These are phyloP conservation scores for Holotrichia oblita DNA, from an alignment of 1,140 invertebrate genomes.

Conservation along the genomic window DNA sequence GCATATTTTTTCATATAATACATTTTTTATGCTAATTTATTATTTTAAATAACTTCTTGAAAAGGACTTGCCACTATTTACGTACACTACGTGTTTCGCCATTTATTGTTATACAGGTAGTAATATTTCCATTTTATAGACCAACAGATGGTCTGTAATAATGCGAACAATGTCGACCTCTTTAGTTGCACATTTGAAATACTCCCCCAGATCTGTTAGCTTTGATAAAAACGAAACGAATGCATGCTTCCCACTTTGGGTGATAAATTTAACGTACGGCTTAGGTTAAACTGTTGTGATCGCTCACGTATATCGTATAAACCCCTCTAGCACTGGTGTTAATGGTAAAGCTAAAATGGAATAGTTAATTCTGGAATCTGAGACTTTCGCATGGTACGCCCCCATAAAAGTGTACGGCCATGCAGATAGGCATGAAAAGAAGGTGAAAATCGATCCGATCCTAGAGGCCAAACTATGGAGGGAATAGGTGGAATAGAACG, in stretches of 20 bases:
- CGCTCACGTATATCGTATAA: not conserved
- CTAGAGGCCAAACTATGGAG: not conserved
- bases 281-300: not conserved
- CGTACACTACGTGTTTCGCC: too few relatives aligned
- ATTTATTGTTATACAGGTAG: not conserved
- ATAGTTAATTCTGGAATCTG: conserved; percentile 9
- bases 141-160: conserved; percentile 20
- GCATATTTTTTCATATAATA: conserved; percentile 25
- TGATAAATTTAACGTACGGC: not conserved
- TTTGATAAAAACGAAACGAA: not conserved
- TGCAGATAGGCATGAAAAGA: not conserved
- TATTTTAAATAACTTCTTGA: conserved; percentile 1
- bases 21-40: not conserved
- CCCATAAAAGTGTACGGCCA: not conserved
- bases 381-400: not conserved
- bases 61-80: conserved; percentile 3
- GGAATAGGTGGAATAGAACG: not conserved
- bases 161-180: not conserved
- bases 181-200: conserved; percentile 21
- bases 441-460: not conserved
- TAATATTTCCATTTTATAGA: conserved; percentile 14
- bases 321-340: not conserved
- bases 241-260: not conserved
- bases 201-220: not conserved
- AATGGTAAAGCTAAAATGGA: not conserved